Percentiles rank a stretch among this genome's conserved stretches.
phyloP scores from a whole-genome alignment of 1,140 invertebrate species.

The Eurytemora carolleeae region DNA sequence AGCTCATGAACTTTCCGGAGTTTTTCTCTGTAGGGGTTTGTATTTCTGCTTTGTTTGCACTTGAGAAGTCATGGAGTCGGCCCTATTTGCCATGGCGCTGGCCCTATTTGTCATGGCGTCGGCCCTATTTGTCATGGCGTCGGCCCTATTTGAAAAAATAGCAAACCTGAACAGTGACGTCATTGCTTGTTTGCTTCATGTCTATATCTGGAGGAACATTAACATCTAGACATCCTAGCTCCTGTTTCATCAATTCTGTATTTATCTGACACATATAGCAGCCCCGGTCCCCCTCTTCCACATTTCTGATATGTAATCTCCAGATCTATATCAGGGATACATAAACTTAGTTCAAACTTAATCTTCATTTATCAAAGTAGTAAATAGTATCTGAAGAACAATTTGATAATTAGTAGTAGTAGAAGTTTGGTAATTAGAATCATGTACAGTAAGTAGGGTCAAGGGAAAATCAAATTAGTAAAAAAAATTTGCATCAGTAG shows the following conservation, averaged over 20 bases:
- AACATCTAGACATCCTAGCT: conserved; percentile 18
- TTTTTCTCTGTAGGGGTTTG: too few relatives aligned
- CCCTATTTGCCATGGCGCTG: too few relatives aligned
- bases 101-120: too few relatives aligned
- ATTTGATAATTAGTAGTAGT: neutral
- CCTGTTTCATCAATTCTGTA: conserved; percentile 15
- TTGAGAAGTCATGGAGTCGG: too few relatives aligned
- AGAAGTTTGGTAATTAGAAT: neutral
- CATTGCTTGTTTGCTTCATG: conserved; percentile 16
- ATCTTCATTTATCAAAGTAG: neutral
- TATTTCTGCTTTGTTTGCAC: too few relatives aligned
- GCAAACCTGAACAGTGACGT: conserved; percentile 15
- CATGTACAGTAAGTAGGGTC: neutral
- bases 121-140: too few relatives aligned
- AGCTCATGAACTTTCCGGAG: too few relatives aligned
- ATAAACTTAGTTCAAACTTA: neutral
- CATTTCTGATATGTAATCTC: conserved; percentile 18
- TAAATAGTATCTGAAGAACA: neutral
- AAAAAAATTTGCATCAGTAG: neutral
- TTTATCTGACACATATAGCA: conserved; percentile 20
- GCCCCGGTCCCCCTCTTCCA: conserved; percentile 16
- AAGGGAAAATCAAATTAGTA: neutral
- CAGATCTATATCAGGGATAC: too few relatives aligned
- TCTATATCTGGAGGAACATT: conserved; percentile 19
- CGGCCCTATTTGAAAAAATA: too few relatives aligned